Base-by-base conservation (phyloP, 2,888 invertebrate genomes). In the Synergus itoensis region DNA sequence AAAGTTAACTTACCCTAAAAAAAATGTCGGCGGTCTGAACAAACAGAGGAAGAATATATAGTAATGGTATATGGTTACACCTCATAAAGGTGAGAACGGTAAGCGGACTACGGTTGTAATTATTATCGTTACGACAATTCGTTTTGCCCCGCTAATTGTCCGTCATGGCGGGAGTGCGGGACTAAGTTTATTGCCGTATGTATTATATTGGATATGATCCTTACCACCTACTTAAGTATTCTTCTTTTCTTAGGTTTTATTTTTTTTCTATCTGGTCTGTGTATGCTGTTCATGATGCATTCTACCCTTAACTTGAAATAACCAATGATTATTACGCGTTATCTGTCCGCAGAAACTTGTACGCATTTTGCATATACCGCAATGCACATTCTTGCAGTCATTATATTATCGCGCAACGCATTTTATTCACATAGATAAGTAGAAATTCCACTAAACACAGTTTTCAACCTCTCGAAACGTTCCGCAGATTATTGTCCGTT, bases 101-200 rank as follows among this genome's bases (percentile, higher is more conserved):
- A 76, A 81, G 77, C 65, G 76, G 57, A 79, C 67, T 80, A 60
- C 73, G 67, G 62, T 80, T 79, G 81, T 83, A 82, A 83, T 82
- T 82, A 82, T 77, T 82, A 82, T 77, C 78, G 81, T 83, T 83
- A 83, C 82, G 81, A 81, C 80, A 82, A 83, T 83, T 75, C 80
- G 83, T 79, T 80, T 81, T 78, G 79, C 62, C 64, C 64, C 79
- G 81, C 81, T 82, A 83, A 83, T 83, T 81, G 80, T 82, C 80
- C 75, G 81, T 82, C 77, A 40, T 77, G 82, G 79, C 77, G 77
- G 63, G 67, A 67, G 65, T 67, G 43, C 16, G 36, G 28, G 9
- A 48, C 45, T 69, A 28, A 16, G 64, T 64, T 64, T 64, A 64
- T 41, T 64, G n/a, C 41, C 9, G 62, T 40, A n/a, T 69, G 69